Percentiles rank a stretch among this genome's conserved stretches.
phyloP scores from a whole-genome alignment of 2,113 vertebrate species.

The Xyliphius kryptos region DNA sequence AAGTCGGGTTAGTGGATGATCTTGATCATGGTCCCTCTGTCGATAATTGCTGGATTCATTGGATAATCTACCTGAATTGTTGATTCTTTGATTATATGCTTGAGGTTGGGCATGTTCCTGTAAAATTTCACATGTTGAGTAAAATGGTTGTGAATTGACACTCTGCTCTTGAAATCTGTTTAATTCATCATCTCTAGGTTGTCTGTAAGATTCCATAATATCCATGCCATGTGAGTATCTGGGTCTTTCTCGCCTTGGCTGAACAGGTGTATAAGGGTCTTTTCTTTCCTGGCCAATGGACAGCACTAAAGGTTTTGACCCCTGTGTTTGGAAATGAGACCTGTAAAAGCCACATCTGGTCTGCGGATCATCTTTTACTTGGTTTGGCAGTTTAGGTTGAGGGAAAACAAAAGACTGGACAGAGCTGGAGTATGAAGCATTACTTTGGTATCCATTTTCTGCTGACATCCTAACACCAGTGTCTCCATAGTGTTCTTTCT shows the following conservation, averaged over 20 bases:
- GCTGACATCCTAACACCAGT: conserved; percentile 36
- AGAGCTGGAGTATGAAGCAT: conserved; percentile 35
- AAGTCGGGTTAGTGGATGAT: conserved; percentile 57
- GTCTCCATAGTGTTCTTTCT: conserved; percentile 29
- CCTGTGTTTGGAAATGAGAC: conserved; percentile 37
- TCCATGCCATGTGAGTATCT: conserved; percentile 42
- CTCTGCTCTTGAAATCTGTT: conserved; percentile 51
- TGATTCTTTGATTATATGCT: conserved; percentile 41
- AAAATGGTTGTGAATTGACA: conserved; percentile 44
- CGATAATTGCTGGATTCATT: conserved; percentile 45
- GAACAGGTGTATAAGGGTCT: conserved; percentile 46
- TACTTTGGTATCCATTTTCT: conserved; percentile 77
- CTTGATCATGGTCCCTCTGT: conserved; percentile 35
- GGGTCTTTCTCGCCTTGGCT: conserved; percentile 50
- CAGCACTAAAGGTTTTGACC: conserved; percentile 22
- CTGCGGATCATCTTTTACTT: conserved; percentile 51
- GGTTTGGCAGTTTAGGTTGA: conserved; percentile 54
- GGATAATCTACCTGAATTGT: conserved; percentile 44
- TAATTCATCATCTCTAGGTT: conserved; percentile 43
- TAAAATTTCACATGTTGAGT: conserved; percentile 40
- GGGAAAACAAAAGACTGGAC: too few species aligned
- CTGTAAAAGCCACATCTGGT: conserved; percentile 54
- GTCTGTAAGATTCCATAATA: conserved; percentile 49
- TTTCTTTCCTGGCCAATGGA: conserved; percentile 42
- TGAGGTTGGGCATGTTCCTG: conserved; percentile 45